Percentiles rank a stretch among this genome's conserved stretches.
These are phyloP conservation scores for Aurelia aurita complex sp. Pacific DNA, from an alignment of 30 jellyfish, hydroid and myxozoan species.

Conservation along the genomic window DNA sequence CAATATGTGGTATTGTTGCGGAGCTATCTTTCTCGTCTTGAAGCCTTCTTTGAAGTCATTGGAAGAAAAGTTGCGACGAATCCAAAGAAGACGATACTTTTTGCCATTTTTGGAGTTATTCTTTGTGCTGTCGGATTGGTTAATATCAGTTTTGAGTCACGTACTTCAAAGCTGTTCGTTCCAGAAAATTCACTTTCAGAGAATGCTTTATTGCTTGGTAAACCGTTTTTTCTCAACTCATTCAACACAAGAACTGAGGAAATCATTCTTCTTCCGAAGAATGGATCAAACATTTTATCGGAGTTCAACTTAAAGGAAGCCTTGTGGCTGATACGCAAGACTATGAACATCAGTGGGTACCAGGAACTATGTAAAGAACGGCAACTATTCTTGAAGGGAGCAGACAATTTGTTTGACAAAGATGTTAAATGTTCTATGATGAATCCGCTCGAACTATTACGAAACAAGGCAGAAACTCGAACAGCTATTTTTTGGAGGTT, in stretches of 20 bases:
- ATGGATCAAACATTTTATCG: slow-evolving; percentile 43
- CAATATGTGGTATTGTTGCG: slow-evolving; percentile 15
- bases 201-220: slow-evolving; percentile 41
- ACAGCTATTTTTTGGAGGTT: slow-evolving; percentile 9
- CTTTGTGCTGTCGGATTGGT: slow-evolving; percentile 47
- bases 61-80: slow-evolving; percentile 57
- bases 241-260: slow-evolving; percentile 60
- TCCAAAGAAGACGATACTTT: slow-evolving; percentile 50
- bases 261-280: slow-evolving; percentile 41
- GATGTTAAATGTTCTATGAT: slow-evolving; percentile 25
- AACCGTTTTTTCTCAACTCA: slow-evolving; percentile 36
- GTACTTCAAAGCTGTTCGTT: slow-evolving; percentile 51
- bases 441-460: slow-evolving; percentile 57
- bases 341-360: slow-evolving; percentile 34
- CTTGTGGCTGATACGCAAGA: slow-evolving; percentile 5
- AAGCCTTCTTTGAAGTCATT: slow-evolving; percentile 36
- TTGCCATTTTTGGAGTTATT: slow-evolving; percentile 12
- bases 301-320: slow-evolving; percentile 36
- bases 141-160: slow-evolving; percentile 20
- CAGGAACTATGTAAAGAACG: slow-evolving; percentile 36
- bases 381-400: slow-evolving; percentile 13
- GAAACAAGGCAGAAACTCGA: not conserved
- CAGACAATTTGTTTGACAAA: not conserved
- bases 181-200: slow-evolving; percentile 54
- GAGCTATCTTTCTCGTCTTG: slow-evolving; percentile 38